Evolutionary conservation across 2,797 vertebrate species (phyloP), one percentile per base, ranked within the genome.

Genomic region (Parauchenoglanis punctatus): DNA sequence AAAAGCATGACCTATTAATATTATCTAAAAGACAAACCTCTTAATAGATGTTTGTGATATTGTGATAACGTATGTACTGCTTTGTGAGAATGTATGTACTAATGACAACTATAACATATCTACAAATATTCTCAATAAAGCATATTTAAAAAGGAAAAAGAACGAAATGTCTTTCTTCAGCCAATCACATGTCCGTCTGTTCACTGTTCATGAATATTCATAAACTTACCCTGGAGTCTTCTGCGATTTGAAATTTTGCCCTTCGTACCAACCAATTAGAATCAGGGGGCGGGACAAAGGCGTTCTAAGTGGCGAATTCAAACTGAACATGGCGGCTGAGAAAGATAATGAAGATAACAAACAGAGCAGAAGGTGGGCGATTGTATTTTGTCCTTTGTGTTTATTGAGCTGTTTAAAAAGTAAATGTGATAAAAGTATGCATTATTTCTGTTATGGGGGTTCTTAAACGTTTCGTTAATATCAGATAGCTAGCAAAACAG

Each of bases 311-410:
- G 93, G 92, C 88, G 91, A 92, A 95, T 96, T 96, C 95, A 95
- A 96, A 96, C 92, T 0, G 90, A 94, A 93, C 73, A 96, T 96
- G 96, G 94, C 96, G 84, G 93, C 95, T 13, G 94, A 92, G 77
- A 94, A 92, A 85, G 94, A 95, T 77, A 91, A 86, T 12, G 93
- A 94, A n/a, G 94, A 94, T 93, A 94, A 93, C 90, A 92, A 92
- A 8, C 91, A 91, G 65, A 94, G 91, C 52, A 93, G 88, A 91
- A 94, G 96, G 96, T 96, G 94, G 93, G 81, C 5, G 7, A 0
- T 46, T 28, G 35, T 84, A 1, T 40, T 72, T 85, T 10, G 12
- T 44, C 4, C n/a, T 4, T 0, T n/a, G 8, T 65, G 6, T 65
- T 61, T 82, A 44, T 80, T 23, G 7, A 61, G 4, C 2, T 31